Evolutionary conservation across 2,797 vertebrate genomes (phyloP), one percentile per base, ranked within the genome.

Genomic region (Gymnocypris eckloni): DNA sequence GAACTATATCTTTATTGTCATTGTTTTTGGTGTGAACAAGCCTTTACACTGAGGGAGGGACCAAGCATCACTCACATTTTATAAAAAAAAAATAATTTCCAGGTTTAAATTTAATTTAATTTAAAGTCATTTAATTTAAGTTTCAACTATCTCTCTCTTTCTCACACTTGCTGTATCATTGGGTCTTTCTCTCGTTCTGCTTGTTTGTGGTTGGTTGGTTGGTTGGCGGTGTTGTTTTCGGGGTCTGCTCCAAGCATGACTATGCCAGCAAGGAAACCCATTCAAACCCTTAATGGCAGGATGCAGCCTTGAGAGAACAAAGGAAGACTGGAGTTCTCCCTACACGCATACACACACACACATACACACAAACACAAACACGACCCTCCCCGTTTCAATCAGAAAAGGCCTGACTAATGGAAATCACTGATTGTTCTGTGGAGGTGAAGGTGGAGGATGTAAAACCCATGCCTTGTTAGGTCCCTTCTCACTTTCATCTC

Each of bases 271-370:
- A 92, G 89, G 88, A 91, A 93, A 88, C 87, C 79, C 83, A 89
- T 88, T 88, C 73, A 78, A 85, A 89, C 85, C 7, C 86, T 88
- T 92, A 94, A 94, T 92, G 92, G 90, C 93, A 94, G 94, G 93
- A 95, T 94, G 90, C 89, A 88, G 90, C 87, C 90, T 85, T 72
- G 88, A 67, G 85, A 88, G 90, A 91, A 93, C 91, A 94, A 94
- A 93, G 92, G 90, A 92, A 90, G 91, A 88, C 90, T 90, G 87
- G 86, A 69, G 73, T 39, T 73, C 50, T 90, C 66, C 86, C 87
- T 89, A 89, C 75, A 43, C 25, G 10, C 85, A 89, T 87, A 69
- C 83, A 87, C 86, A 89, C 87, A 89, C 87, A 86, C 72, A 71
- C 81, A 86, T 79, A 81, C 41, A 41, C 41, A 39, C 22, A 80